A percentile compares a stretch with the other conserved stretches of the same genome.
These are phyloP conservation scores for Spilogale gracilis DNA, from an alignment of 2,113 vertebrate genomes.

Conservation along the genomic window DNA sequence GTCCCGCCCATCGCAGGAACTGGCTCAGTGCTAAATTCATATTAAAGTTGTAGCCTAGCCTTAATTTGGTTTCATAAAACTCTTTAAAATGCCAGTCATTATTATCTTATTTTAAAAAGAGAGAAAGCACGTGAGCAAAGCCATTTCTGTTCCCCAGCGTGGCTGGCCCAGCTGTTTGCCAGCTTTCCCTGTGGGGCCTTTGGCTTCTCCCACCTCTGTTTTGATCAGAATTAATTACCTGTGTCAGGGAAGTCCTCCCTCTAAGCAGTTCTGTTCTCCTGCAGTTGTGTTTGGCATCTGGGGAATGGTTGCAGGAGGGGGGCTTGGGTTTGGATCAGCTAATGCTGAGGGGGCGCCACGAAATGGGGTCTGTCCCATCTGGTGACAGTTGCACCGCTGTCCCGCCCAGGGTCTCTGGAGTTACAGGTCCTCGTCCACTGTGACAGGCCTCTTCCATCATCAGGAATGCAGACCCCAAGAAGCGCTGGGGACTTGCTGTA, in stretches of 20 bases:
- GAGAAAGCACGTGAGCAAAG: constrained; percentile 22
- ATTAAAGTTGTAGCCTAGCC: constrained; percentile 52
- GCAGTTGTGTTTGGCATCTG: not conserved
- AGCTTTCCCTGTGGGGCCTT: not conserved
- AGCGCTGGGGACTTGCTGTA: accelerated
- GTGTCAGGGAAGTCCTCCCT: not conserved
- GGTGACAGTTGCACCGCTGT: not conserved
- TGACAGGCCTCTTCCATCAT: not conserved
- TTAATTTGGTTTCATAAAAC: constrained; percentile 67
- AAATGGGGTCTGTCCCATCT: not conserved
- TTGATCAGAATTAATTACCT: not conserved
- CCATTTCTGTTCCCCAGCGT: not conserved
- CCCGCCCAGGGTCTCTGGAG: not conserved
- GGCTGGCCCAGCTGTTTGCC: not conserved
- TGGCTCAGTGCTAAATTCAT: constrained; percentile 6
- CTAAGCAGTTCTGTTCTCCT: not conserved
- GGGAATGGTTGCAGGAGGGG: not conserved
- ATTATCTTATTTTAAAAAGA: constrained; percentile 43
- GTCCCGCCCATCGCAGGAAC: not conserved
- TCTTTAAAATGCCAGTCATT: constrained; percentile 56
- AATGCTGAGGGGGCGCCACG: not conserved
- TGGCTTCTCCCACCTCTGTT: not conserved
- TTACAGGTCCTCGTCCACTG: not conserved
- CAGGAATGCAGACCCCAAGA: not conserved
- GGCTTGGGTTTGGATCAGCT: not conserved